A percentile compares a stretch with the other conserved stretches of the same genome.
Conservation (phyloP, 2,888 invertebrate genomes). For the Hedya salicella region DNA sequence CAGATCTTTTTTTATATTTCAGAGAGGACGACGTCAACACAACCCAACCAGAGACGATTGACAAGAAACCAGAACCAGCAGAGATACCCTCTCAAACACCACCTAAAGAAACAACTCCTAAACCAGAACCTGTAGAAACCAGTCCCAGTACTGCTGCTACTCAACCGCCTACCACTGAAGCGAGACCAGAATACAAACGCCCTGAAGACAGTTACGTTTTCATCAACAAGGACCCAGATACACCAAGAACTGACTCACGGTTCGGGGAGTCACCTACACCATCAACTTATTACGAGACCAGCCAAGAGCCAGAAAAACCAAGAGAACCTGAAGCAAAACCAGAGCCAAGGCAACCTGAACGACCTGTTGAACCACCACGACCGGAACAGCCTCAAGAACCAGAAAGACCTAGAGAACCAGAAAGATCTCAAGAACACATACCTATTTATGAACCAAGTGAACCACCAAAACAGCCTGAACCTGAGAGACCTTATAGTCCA, state of each 20-base stretch:
- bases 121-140: slow-evolving; percentile 44
- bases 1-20: slow-evolving; percentile 44
- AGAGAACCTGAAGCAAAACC: slow-evolving; percentile 46
- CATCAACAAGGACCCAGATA: slow-evolving; percentile 20
- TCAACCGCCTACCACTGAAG: slow-evolving; percentile 35
- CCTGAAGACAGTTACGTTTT: slow-evolving; percentile 38
- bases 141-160: slow-evolving; percentile 46
- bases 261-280: slow-evolving; percentile 11
- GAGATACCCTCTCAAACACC: neutral
- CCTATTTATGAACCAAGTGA: neutral
- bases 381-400: slow-evolving; percentile 36
- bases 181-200: slow-evolving; percentile 20
- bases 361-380: slow-evolving; percentile 41
- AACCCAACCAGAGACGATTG: slow-evolving; percentile 44
- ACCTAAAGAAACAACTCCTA: slow-evolving; percentile 15
- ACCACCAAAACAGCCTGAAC: slow-evolving; percentile 1
- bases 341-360: slow-evolving; percentile 36
- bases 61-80: slow-evolving; percentile 41
- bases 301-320: slow-evolving; percentile 29
- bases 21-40: slow-evolving; percentile 62
- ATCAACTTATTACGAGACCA: slow-evolving; percentile 38
- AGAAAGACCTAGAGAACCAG: slow-evolving; percentile 17
- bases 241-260: neutral
- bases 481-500: slow-evolving; percentile 44
- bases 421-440: too few species aligned